Conservation (phyloP, 2,888 invertebrate genomes). For the Nebria salina region DNA sequence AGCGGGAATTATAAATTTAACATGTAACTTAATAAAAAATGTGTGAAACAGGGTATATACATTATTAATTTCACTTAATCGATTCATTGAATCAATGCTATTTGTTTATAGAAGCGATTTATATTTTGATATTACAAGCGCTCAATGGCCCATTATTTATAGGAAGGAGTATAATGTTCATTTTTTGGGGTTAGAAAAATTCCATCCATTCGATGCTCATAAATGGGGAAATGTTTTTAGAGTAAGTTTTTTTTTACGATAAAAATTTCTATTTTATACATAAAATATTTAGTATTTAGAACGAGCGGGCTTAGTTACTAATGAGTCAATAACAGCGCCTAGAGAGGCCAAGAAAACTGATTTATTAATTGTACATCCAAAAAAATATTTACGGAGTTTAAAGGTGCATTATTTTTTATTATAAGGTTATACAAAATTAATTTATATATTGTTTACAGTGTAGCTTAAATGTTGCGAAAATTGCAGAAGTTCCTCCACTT, state of each 20-base stretch:
- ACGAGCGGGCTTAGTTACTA: slow-evolving; percentile 70
- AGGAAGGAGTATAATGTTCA: slow-evolving; percentile 81
- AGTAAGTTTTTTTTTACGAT: slow-evolving; percentile 59
- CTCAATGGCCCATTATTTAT: slow-evolving; percentile 84
- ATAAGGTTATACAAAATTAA: slow-evolving; percentile 15
- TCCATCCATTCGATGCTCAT: slow-evolving; percentile 88
- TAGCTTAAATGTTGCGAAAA: slow-evolving; percentile 81
- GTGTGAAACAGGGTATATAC: slow-evolving; percentile 37
- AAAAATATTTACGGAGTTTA: slow-evolving; percentile 77
- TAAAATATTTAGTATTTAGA: slow-evolving; percentile 65
- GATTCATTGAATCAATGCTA: background rate
- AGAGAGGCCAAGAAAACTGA: slow-evolving; percentile 77
- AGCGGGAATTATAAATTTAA: slow-evolving; percentile 45
- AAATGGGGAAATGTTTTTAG: slow-evolving; percentile 85
- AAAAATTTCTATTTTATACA: background rate
- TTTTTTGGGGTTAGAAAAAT: slow-evolving; percentile 82
- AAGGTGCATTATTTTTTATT: slow-evolving; percentile 65
- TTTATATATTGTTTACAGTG: slow-evolving; percentile 67
- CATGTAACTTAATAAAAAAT: slow-evolving; percentile 30
- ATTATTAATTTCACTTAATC: slow-evolving; percentile 1
- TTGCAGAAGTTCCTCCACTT: slow-evolving; percentile 81
- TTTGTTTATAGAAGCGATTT: slow-evolving; percentile 54
- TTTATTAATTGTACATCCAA: slow-evolving; percentile 78
- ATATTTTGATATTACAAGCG: slow-evolving; percentile 66
- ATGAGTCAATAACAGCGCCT: slow-evolving; percentile 73